Base-by-base conservation (phyloP, 2,888 invertebrate species). In the Branchipolynoe longqiensis region DNA sequence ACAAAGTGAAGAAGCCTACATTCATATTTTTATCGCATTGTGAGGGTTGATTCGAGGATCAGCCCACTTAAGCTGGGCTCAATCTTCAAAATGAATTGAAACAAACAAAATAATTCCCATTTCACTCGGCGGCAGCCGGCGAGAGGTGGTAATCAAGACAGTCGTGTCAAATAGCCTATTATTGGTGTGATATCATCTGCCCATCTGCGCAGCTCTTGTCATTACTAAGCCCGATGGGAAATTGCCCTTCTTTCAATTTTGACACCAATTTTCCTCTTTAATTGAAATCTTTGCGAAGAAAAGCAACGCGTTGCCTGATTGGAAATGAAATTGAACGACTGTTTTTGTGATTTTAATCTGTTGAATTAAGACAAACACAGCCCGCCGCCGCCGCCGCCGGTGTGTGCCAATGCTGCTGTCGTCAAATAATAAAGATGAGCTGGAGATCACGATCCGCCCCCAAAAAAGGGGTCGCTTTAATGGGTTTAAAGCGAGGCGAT, bases 241-340 rank as follows among this genome's bases (percentile, higher is more conserved):
- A 69, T 69, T 38, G 69, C 69, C 38, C n/a, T n/a, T n/a, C n/a
- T 48, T 69, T 69, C 69, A 69, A 33, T 69, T 69, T 25, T 69
- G 69, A 69, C 69, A 69, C 69, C 69, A 69, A 69, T 69, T 48
- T 48, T 69, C 38, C 69, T 38, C 25, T 62, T 69, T 69, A 69
- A 69, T 69, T 69, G 69, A 69, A 69, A 69, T 69, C 69, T 69
- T 69, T 33, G n/a, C 18, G 69, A 69, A 18, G 22, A 33, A 69
- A 69, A 36, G 33, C 22, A 69, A 22, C 33, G 12, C 1, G 69
- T 22, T 14, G 38, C 69, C 14, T 69, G 69, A 69, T 69, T 69
- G 69, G 38, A 69, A 69, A 38, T 69, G 69, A 69, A 69, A 69
- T 69, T 69, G 69, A 69, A 38, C 22, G 38, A 33, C 69, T 69